Evolutionary conservation across 1,140 invertebrate genomes (phyloP).

Genomic region (Procambarus virginalis): DNA sequence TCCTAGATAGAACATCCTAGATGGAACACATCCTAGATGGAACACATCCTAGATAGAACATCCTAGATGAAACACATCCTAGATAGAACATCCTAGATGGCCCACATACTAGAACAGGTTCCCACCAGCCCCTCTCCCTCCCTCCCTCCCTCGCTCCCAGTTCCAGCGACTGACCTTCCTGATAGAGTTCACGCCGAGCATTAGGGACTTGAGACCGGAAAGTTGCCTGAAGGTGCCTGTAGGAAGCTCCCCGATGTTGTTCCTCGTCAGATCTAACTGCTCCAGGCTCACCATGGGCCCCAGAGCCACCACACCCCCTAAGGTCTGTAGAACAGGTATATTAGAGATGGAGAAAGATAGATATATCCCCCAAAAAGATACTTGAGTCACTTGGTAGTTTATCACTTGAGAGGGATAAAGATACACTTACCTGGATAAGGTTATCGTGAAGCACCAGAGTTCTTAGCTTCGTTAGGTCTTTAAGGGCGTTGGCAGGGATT

Average conservation of each 20-base stretch:
- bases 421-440: constrained; percentile 81
- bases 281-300: constrained; percentile 80
- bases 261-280: constrained; percentile 87
- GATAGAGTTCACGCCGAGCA: constrained; percentile 89
- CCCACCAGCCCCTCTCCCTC: too few relatives aligned
- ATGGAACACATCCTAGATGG: too few relatives aligned
- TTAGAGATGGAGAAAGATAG: too few relatives aligned
- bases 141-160: not conserved
- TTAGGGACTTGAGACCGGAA: constrained; percentile 81
- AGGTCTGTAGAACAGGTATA: constrained; percentile 75
- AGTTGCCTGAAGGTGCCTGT: constrained; percentile 86
- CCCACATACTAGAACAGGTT: too few relatives aligned
- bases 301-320: constrained; percentile 82
- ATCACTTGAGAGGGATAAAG: too few relatives aligned
- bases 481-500: constrained; percentile 86
- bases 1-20: too few relatives aligned
- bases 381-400: too few relatives aligned
- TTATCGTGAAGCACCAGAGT: constrained; percentile 88
- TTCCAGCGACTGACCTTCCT: constrained; percentile 81
- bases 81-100: too few relatives aligned
- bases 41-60: too few relatives aligned
- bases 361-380: too few relatives aligned
- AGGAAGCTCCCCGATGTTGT: constrained; percentile 86
- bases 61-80: too few relatives aligned
- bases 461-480: constrained; percentile 80